Evolutionary conservation across 1,140 invertebrate species (phyloP).

Genomic region (Mamestra configurata): DNA sequence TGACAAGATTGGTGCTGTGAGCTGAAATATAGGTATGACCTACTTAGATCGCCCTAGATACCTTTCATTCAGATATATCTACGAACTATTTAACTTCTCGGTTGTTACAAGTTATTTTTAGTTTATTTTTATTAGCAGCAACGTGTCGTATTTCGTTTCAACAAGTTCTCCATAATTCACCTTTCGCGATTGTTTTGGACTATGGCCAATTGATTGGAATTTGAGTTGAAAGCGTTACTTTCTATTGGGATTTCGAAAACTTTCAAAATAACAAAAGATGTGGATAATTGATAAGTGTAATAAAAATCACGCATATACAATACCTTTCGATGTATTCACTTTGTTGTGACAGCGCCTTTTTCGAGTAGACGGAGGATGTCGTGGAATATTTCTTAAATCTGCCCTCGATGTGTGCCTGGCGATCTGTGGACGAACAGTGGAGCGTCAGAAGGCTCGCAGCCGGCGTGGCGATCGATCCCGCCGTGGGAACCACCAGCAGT

Average conservation of each 20-base stretch:
- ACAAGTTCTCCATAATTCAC: neutral
- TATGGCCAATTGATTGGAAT: slow-evolving; percentile 3
- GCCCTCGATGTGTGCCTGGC: slow-evolving; percentile 83
- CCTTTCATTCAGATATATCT: neutral
- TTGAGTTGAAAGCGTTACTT: slow-evolving; percentile 5
- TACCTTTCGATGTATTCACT: slow-evolving; percentile 85
- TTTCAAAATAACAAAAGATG: neutral
- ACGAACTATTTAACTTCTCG: neutral
- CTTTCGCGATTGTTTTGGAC: neutral
- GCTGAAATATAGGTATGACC: slow-evolving; percentile 24
- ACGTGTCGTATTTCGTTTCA: neutral
- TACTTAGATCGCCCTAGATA: slow-evolving; percentile 23
- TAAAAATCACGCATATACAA: neutral
- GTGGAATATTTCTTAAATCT: slow-evolving; percentile 86
- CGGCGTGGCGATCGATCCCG: slow-evolving; percentile 65
- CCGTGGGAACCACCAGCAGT: slow-evolving; percentile 60
- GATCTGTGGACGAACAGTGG: slow-evolving; percentile 74
- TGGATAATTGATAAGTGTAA: neutral
- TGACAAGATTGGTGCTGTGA: neutral
- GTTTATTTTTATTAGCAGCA: neutral
- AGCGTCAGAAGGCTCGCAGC: slow-evolving; percentile 56
- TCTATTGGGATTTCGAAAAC: neutral
- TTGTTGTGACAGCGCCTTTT: slow-evolving; percentile 83
- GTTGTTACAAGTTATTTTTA: slow-evolving; percentile 3
- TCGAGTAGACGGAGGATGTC: slow-evolving; percentile 83